These are phyloP conservation scores for Pandemis cinnamomeana DNA, from an alignment of 2,888 invertebrate species.

Conservation along the genomic window DNA sequence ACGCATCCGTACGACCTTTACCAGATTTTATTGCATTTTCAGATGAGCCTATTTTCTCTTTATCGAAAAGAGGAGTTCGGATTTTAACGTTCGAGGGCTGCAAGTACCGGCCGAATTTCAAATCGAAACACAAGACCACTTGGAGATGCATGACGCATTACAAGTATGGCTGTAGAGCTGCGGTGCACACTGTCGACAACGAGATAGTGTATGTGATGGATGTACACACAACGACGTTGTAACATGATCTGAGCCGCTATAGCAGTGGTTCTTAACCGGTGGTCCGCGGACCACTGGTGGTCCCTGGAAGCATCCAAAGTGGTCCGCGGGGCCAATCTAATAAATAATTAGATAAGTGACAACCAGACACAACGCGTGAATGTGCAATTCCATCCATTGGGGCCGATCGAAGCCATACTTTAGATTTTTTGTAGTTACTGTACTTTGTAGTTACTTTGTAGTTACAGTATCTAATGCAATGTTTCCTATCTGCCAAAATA, in stretches of 20 bases:
- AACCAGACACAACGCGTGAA: no score
- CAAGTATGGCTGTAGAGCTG: slow-evolving; percentile 45
- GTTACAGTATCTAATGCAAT: no score
- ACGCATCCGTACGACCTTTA: neutral
- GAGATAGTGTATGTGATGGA: slow-evolving; percentile 43
- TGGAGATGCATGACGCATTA: slow-evolving; percentile 46
- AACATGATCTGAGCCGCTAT: neutral
- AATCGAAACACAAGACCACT: slow-evolving; percentile 21
- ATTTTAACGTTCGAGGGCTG: slow-evolving; percentile 24
- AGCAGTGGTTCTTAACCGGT: no score
- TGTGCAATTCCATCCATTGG: no score
- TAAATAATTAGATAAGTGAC: no score
- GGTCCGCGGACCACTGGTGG: no score
- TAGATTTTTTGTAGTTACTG: no score
- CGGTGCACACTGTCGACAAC: slow-evolving; percentile 42
- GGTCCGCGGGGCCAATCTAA: no score
- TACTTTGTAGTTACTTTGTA: no score
- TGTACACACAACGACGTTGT: slow-evolving; percentile 42
- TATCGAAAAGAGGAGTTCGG: neutral
- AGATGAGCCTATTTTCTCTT: neutral
- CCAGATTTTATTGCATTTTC: neutral
- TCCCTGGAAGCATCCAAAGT: no score
- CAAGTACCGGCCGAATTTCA: slow-evolving; percentile 18
- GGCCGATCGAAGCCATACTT: no score
- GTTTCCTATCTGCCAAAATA: no score